Evolutionary conservation across 2,888 invertebrate species (phyloP).

Genomic region (Dolomedes plantarius): DNA sequence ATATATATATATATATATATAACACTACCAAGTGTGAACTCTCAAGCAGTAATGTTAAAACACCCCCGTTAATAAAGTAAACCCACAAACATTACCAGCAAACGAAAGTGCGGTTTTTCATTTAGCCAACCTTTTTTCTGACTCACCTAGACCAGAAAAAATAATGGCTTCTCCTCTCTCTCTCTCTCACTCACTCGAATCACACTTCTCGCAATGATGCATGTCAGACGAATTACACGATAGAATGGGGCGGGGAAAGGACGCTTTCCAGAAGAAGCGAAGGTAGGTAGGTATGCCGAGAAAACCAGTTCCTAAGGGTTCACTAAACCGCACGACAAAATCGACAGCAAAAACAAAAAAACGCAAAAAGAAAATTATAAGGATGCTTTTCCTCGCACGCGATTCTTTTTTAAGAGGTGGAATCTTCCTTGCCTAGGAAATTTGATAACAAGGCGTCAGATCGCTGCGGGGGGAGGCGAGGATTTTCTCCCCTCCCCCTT

Average conservation of each 20-base stretch:
- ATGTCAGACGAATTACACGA: not conserved
- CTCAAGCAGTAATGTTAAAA: no score
- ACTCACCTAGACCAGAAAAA: no score
- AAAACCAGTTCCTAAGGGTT: conserved; percentile 57
- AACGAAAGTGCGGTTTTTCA: no score
- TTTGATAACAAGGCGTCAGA: not conserved
- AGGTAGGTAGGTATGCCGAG: not conserved
- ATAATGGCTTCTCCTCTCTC: no score
- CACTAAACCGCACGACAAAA: conserved; percentile 63
- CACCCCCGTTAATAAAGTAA: no score
- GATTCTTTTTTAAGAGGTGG: not conserved
- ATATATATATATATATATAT: no score
- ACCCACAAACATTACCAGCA: no score
- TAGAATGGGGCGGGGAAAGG: no score
- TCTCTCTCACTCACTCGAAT: no score
- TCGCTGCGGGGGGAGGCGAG: not conserved
- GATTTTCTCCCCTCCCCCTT: no score
- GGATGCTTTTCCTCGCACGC: not conserved
- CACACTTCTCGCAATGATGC: not conserved
- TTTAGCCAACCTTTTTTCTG: no score
- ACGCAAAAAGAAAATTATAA: not conserved
- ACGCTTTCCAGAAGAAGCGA: not conserved
- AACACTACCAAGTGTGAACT: no score
- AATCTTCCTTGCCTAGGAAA: not conserved
- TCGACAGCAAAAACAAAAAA: not conserved